These are phyloP conservation scores for Pseudopodoces humilis DNA, from an alignment of 2,113 vertebrate genomes.

Conservation along the genomic window DNA sequence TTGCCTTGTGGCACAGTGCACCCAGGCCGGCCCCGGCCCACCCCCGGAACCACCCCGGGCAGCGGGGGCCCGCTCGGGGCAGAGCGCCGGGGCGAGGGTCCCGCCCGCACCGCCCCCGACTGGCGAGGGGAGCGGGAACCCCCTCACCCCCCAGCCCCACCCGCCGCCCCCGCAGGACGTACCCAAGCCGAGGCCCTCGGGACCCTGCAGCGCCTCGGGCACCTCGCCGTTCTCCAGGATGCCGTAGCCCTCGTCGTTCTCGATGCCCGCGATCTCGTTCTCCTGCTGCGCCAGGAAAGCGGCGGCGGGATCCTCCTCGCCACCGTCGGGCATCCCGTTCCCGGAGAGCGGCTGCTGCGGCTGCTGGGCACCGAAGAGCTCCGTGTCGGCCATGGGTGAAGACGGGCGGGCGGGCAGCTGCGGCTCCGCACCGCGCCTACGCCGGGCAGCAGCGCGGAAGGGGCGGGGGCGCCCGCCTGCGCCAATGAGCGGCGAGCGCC, in stretches of 20 bases:
- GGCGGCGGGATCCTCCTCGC: conserved; percentile 89
- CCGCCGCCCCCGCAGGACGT: not conserved
- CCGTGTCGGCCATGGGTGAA: conserved; percentile 76
- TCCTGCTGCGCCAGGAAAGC: conserved; percentile 92
- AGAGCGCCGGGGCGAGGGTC: not conserved
- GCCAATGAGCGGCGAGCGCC: not conserved
- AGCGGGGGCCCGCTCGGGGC: not conserved
- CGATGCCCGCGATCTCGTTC: conserved; percentile 91
- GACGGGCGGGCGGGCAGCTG: not conserved
- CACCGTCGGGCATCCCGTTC: conserved; percentile 71
- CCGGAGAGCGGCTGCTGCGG: conserved; percentile 38
- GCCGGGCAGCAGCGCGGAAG: not conserved
- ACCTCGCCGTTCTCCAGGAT: conserved; percentile 91
- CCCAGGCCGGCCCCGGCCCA: not conserved
- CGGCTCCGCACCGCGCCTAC: not conserved
- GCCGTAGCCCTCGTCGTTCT: conserved; percentile 89
- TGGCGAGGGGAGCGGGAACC: too few relatives aligned
- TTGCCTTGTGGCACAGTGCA: not conserved
- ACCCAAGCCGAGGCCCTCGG: conserved; percentile 61
- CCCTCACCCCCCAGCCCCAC: too few relatives aligned
- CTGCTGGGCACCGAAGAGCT: conserved; percentile 70
- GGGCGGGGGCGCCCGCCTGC: fast-evolving
- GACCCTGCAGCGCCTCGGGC: conserved; percentile 76
- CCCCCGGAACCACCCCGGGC: not conserved
- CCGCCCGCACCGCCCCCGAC: too few relatives aligned